Base-by-base conservation (phyloP, 1,140 invertebrate species). In the Drosophila busckii region DNA sequence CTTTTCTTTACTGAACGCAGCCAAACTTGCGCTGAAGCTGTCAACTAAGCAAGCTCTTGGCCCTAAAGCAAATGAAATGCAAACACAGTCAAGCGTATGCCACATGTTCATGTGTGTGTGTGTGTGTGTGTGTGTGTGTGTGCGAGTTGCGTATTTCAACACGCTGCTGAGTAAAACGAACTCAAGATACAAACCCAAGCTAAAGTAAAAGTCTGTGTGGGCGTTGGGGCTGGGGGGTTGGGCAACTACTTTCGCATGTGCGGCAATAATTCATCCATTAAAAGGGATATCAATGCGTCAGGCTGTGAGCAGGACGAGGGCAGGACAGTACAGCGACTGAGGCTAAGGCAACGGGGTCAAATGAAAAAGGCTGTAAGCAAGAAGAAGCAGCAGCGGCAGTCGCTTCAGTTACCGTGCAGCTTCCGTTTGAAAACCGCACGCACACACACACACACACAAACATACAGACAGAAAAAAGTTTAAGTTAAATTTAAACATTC, bases 221-320 rank as follows among this genome's bases (percentile, higher is more conserved):
- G 16, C 3, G 15, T 19, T 7, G 20, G 2, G 20, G 41, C 1
- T 4, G 23, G 5, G 5, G 23, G 19, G 12, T 29, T 45, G 44
- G 32, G 32, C 20, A 85, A 85, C 82, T 85, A 85, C 82, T 84
- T 84, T 85, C 71, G 82, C 78, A 85, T 85, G 83, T 85, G 78
- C 63, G 83, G 83, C 83, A 85, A 85, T 85, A 85, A 85, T 73
- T 85, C 83, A 85, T 85, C 83, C 83, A 85, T 85, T 85, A 85
- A 85, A 85, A 85, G 83, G 83, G 83, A 85, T 85, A 83, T 85
- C 71, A 83, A 83, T 83, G 75, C 71, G 71, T 70, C 58, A 71
- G 62, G n/a, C n/a, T n/a, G n/a, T n/a, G n/a, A 53, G 56, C 28
- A 16, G 44, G 48, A 8, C 26, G 35, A 32, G 22, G 42, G 4